Evolutionary conservation across 2,113 vertebrate species (phyloP).

Genomic region (Oreochromis tanganicae): DNA sequence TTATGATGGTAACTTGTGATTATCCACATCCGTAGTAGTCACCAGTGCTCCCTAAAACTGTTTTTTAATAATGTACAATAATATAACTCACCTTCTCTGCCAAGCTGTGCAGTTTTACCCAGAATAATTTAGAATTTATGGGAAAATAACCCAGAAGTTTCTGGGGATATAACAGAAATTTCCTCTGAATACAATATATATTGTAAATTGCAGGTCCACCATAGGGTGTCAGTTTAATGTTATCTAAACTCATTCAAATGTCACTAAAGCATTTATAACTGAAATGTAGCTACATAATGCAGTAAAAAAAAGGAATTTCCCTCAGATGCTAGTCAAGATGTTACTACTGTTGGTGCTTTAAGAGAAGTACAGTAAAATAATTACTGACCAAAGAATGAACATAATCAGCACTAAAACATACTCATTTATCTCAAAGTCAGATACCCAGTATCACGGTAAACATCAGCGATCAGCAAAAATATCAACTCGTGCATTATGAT

Average conservation of each 20-base stretch:
- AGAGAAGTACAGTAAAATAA: not conserved
- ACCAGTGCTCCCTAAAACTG: not conserved
- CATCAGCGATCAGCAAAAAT: not conserved
- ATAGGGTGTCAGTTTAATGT: not conserved
- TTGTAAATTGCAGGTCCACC: not conserved
- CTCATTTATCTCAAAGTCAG: not conserved
- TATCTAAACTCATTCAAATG: not conserved
- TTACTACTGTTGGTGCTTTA: not conserved
- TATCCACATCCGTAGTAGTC: fast-evolving
- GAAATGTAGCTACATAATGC: not conserved
- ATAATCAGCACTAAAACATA: not conserved
- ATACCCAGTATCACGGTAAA: fast-evolving
- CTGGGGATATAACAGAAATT: not conserved
- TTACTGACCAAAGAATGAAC: not conserved
- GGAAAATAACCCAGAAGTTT: not conserved
- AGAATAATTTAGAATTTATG: not conserved
- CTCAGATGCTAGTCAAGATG: not conserved
- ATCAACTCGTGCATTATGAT: not conserved
- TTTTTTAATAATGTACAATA: not conserved
- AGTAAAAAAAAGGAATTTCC: not conserved
- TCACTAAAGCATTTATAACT: not conserved
- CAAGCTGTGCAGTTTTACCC: not conserved
- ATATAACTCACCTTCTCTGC: not conserved
- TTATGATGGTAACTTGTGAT: not conserved
- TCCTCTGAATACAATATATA: not conserved